Percentiles rank a stretch among this genome's conserved stretches.
These are phyloP conservation scores for Mormyrops attenuatus DNA, from an alignment of 2,797 vertebrate genomes.

Conservation along the genomic window DNA sequence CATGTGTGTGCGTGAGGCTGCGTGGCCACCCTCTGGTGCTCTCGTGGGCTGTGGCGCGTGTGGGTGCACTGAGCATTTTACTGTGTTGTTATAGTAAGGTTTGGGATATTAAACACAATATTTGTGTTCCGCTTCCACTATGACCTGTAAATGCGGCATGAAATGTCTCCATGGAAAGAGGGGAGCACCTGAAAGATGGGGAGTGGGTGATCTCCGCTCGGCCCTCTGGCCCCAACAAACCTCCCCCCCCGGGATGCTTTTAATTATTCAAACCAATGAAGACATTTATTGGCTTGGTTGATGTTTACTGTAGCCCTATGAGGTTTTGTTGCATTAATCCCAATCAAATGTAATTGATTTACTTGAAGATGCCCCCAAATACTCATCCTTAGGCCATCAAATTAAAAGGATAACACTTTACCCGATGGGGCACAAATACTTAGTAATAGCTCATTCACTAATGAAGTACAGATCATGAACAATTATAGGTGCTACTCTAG, in stretches of 20 bases:
- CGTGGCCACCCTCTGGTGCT: background rate
- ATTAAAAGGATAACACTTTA: background rate
- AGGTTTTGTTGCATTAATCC: background rate
- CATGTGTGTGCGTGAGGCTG: background rate
- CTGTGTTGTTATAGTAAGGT: constrained; percentile 13
- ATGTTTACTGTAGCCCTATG: background rate
- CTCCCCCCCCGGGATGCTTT: background rate
- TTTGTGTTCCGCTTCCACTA: constrained; percentile 15
- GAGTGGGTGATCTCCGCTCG: background rate
- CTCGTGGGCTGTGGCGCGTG: background rate
- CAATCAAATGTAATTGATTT: background rate
- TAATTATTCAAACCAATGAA: background rate
- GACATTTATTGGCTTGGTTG: background rate
- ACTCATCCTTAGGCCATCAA: background rate
- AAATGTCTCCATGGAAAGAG: background rate
- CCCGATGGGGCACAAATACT: background rate
- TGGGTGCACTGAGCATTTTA: background rate
- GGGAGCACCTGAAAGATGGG: background rate
- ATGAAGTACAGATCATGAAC: background rate
- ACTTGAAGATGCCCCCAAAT: background rate
- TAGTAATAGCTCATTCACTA: background rate
- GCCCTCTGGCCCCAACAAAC: background rate
- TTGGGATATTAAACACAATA: constrained; percentile 15
- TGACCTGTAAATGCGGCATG: constrained; percentile 8
- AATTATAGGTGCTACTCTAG: background rate